Evolutionary conservation across 2,113 vertebrate genomes (phyloP).

Genomic region (Albula glossodonta): DNA sequence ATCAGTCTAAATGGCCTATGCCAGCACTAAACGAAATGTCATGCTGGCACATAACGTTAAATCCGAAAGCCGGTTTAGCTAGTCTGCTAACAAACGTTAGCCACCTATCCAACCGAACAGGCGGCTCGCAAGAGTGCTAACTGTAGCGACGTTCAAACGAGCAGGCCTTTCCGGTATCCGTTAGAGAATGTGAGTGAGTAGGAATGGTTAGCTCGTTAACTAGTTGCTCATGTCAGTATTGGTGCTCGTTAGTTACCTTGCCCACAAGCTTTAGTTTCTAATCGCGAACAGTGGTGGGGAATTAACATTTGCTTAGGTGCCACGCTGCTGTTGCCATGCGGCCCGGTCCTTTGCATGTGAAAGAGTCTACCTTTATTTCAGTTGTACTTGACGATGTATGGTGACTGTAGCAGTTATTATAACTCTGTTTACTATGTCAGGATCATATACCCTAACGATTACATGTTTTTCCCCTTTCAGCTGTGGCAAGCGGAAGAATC

Average conservation of each 20-base stretch:
- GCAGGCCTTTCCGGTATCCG: not conserved
- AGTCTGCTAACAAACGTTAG: not conserved
- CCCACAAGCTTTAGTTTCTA: not conserved
- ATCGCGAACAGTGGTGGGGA: not conserved
- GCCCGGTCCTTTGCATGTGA: not conserved
- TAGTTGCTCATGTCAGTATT: not conserved
- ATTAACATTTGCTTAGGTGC: not conserved
- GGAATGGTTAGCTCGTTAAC: not conserved
- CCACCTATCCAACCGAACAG: not conserved
- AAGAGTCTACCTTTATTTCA: not conserved
- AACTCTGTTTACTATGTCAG: too few species aligned
- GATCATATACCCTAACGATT: too few species aligned
- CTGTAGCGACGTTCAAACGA: not conserved
- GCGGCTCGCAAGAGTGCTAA: not conserved
- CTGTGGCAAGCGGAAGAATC: conserved; percentile 65
- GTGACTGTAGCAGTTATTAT: too few species aligned
- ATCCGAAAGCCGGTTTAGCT: not conserved
- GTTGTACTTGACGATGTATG: too few species aligned
- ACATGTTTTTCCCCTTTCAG: conserved; percentile 64
- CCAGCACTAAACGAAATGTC: not conserved
- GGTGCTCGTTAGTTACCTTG: not conserved
- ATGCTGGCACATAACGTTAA: not conserved
- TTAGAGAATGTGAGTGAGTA: not conserved
- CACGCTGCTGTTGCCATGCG: not conserved
- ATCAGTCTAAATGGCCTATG: too few species aligned